phyloP scores from a whole-genome alignment of 2,888 invertebrate genomes.

The Tubiluchus corallicola region DNA sequence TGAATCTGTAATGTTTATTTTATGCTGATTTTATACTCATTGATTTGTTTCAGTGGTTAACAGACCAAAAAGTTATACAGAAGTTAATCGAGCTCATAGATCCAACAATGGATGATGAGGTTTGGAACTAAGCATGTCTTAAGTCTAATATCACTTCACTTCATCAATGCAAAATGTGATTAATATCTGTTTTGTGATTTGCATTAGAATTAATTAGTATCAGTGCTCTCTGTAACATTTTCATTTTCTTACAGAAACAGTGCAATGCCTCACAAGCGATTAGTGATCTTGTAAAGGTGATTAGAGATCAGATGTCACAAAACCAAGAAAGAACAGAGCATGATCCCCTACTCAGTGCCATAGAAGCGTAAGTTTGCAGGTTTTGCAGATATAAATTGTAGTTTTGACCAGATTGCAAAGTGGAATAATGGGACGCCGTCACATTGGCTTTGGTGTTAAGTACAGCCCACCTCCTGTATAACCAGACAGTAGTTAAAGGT shows the following conservation, averaged over 20 bases:
- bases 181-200: too few relatives aligned
- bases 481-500: too few relatives aligned
- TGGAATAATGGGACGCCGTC: too few relatives aligned
- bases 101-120: constrained; percentile 44
- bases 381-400: too few relatives aligned
- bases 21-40: constrained; percentile 6
- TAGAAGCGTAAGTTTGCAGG: constrained; percentile 45
- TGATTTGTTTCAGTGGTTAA: constrained; percentile 54
- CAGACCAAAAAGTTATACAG: constrained; percentile 66
- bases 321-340: constrained; percentile 40
- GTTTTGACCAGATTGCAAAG: too few relatives aligned
- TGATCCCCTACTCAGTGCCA: constrained; percentile 49
- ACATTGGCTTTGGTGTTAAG: too few relatives aligned
- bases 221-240: too few relatives aligned
- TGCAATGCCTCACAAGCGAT: constrained; percentile 70
- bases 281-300: constrained; percentile 52
- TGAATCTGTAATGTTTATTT: constrained; percentile 2
- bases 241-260: constrained; percentile 40
- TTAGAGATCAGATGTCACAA: constrained; percentile 20
- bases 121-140: too few relatives aligned
- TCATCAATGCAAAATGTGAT: too few relatives aligned
- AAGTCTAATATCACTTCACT: too few relatives aligned
- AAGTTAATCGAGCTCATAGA: constrained; percentile 47
- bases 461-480: too few relatives aligned
- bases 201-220: too few relatives aligned